A percentile compares a stretch with the other conserved stretches of the same genome.
phyloP scores from a whole-genome alignment of 2,113 vertebrate genomes.

The Apistogramma diplotaenia region DNA sequence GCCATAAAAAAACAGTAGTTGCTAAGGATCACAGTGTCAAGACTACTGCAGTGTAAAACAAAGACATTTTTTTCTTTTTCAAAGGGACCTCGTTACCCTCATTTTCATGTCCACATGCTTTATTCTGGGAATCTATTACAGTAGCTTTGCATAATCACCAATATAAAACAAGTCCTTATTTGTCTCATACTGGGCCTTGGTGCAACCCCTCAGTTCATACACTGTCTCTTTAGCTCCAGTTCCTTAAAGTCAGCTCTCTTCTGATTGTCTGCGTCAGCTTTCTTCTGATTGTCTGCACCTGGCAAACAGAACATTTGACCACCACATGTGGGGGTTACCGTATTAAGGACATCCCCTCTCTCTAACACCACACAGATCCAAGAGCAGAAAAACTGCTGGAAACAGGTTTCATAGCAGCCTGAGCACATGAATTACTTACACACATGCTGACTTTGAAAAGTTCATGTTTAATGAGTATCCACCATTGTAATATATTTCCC shows the following conservation, averaged over 20 bases:
- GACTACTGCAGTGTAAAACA: neutral
- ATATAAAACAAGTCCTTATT: neutral
- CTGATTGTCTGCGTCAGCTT: neutral
- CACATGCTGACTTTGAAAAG: neutral
- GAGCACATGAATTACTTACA: neutral
- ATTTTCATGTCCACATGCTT: neutral
- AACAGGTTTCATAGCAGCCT: neutral
- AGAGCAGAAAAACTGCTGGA: neutral
- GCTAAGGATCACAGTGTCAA: neutral
- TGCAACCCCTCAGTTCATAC: neutral
- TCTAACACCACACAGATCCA: neutral
- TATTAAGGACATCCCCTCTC: neutral
- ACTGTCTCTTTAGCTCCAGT: neutral
- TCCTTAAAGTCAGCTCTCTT: neutral
- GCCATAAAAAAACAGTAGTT: neutral
- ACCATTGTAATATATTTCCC: constrained; percentile 11
- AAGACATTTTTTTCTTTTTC: neutral
- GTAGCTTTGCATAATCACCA: neutral
- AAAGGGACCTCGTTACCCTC: neutral
- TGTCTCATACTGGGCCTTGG: neutral
- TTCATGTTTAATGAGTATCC: neutral
- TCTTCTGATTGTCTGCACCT: too few species aligned
- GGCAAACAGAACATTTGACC: too few species aligned
- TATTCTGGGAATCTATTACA: neutral
- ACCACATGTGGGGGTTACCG: too few species aligned